These are phyloP conservation scores for Drosophila ironensis DNA, from an alignment of 1,140 invertebrate species.

Conservation along the genomic window DNA sequence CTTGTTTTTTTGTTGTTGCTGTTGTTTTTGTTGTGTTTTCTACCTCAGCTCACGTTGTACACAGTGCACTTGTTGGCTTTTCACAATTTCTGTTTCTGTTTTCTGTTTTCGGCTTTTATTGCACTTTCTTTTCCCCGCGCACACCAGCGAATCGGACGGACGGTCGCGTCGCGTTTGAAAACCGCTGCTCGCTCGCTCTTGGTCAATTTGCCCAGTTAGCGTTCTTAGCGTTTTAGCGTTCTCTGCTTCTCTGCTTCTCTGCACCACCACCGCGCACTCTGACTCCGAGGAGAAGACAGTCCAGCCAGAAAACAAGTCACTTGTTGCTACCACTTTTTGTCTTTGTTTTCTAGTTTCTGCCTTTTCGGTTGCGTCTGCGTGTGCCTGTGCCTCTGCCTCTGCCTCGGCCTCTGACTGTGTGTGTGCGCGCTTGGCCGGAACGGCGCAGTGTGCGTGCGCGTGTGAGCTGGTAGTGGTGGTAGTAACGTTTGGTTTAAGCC, in stretches of 20 bases:
- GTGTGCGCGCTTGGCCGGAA: too few species aligned
- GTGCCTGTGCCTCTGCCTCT: too few species aligned
- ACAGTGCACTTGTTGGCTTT: conserved; percentile 67
- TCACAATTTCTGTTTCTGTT: too few species aligned
- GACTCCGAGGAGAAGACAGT: conserved; percentile 22
- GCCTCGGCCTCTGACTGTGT: too few species aligned
- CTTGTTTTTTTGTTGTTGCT: conserved; percentile 7
- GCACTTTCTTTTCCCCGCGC: conserved; percentile 69
- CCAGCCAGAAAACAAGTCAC: conserved; percentile 74
- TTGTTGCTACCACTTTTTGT: conserved; percentile 58
- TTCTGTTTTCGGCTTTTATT: conserved; percentile 67
- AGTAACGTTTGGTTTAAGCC: conserved; percentile 29
- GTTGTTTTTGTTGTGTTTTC: conserved; percentile 27
- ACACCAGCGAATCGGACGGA: not conserved
- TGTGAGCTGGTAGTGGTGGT: conserved; percentile 13
- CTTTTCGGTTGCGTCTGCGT: conserved; percentile 18
- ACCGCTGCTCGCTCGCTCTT: conserved; percentile 29
- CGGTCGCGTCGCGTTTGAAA: conserved; percentile 13
- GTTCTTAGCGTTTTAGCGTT: not conserved
- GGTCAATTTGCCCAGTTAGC: too few species aligned
- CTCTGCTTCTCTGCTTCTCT: too few species aligned
- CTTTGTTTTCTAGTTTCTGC: conserved; percentile 70
- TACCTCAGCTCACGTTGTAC: conserved; percentile 62
- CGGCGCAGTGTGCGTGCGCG: conserved; percentile 15
- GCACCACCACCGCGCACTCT: too few species aligned